Base-by-base conservation (phyloP, 2,888 invertebrate species). In the Pantelozetes paolii region DNA sequence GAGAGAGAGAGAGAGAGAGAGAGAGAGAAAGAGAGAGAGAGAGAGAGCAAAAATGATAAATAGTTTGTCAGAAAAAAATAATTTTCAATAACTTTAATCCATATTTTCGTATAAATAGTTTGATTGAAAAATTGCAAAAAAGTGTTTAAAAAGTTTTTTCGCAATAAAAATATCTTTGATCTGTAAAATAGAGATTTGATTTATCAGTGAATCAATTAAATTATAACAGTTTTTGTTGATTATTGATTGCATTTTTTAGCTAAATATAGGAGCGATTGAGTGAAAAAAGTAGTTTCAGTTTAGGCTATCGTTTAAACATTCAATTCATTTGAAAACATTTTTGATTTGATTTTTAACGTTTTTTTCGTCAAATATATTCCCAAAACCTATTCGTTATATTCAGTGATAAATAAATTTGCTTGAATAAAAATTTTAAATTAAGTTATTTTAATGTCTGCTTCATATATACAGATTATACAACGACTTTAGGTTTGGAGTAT, bases 71-170 rank as follows among this genome's bases (percentile, higher is more conserved):
- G 45, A 45, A 32, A 62, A 62, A 62, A 9, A 18, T 28, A 11
- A 23, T 62, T 54, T 23, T 23, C 54, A 26, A 54, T 54, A 54
- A 54, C 54, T 45, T 45, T 54, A 54, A 54, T 54, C 54, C 54
- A 54, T 26, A 54, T 54, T 54, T 54, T 54, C 54, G 23, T 26
- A 20, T 50, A 54, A 54, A 54, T 54, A 54, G 26, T 54, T 54
- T 54, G 54, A 54, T 54, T 54, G 54, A 54, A 54, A n/a, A 45
- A 18, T n/a, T 50, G 45, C 2, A 45, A 45, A 15, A 45, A 45
- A 36, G 5, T 45, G 11, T 15, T 45, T 45, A 45, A 45, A 6
- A 13, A 45, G 2, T 50, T 11, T 20, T 45, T 15, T 50, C 20
- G 2, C 13, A 45, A 13, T n/a, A 2, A 2, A 20, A 20, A 50